Percentiles rank a stretch among this genome's conserved stretches.
phyloP scores from a whole-genome alignment of 2,797 vertebrate species.

The Eulemur mongoz region DNA sequence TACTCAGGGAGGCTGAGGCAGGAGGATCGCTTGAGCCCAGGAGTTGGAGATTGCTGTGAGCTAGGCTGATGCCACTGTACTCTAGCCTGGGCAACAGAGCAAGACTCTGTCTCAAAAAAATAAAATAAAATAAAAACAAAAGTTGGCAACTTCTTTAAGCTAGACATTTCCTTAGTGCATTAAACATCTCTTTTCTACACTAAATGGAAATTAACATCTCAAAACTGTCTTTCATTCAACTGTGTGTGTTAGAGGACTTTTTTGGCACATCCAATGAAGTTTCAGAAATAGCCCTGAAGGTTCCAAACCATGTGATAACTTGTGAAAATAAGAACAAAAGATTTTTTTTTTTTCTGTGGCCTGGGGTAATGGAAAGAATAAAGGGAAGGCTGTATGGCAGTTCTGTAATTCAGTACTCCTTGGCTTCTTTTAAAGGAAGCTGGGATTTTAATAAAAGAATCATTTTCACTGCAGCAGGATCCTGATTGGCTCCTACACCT shows the following conservation, averaged over 20 bases:
- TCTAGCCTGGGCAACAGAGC: too few species aligned
- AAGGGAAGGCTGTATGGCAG: slow-evolving; percentile 21
- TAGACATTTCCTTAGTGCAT: neutral
- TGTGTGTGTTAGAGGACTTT: neutral
- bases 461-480: slow-evolving; percentile 69
- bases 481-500: slow-evolving; percentile 34
- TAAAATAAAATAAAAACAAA: too few species aligned
- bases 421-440: neutral
- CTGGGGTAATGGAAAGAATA: neutral
- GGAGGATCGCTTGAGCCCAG: too few species aligned
- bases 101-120: too few species aligned
- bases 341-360: neutral
- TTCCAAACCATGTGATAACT: slow-evolving; percentile 22
- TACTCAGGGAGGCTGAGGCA: too few species aligned
- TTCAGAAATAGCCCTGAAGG: neutral
- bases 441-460: slow-evolving; percentile 53
- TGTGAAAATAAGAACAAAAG: slow-evolving; percentile 58
- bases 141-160: neutral
- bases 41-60: too few species aligned
- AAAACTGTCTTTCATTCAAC: slow-evolving; percentile 33
- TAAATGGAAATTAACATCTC: neutral
- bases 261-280: neutral
- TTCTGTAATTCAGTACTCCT: slow-evolving; percentile 30
- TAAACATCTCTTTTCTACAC: neutral
- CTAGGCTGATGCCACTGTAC: too few species aligned